phyloP scores from a whole-genome alignment of 2,113 vertebrate species.

The Microcebus griseorufus region DNA sequence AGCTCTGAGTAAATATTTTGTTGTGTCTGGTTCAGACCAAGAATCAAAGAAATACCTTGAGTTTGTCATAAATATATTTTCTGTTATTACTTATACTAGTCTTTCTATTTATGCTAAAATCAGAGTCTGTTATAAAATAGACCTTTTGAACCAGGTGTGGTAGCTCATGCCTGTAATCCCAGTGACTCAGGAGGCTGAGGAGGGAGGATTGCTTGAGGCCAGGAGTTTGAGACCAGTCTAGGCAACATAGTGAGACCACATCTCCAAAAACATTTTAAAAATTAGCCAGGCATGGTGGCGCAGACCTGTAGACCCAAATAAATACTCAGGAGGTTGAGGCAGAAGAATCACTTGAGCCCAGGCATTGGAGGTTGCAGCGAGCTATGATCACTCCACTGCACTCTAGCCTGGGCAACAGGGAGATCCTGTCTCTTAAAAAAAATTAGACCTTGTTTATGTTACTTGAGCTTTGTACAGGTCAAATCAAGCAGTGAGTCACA shows the following conservation, averaged over 20 bases:
- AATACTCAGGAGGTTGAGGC: neutral
- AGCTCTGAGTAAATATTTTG: neutral
- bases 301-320: neutral
- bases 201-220: neutral
- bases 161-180: too few species aligned
- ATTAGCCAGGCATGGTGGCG: neutral
- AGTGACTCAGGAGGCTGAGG: too few species aligned
- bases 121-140: neutral
- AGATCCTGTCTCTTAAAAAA: neutral
- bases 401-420: neutral
- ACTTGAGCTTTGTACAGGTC: neutral
- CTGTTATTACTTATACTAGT: neutral
- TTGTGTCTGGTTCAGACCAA: neutral
- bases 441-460: neutral
- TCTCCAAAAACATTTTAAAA: neutral
- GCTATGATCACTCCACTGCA: neutral
- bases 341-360: neutral
- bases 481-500: rapidly evolving
- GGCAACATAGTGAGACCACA: neutral
- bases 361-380: neutral
- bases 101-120: neutral
- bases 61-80: neutral
- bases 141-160: neutral
- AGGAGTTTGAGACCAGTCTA: neutral
- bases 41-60: neutral